Conservation (phyloP, 1,140 invertebrate genomes). For the Campoletis sonorensis region DNA sequence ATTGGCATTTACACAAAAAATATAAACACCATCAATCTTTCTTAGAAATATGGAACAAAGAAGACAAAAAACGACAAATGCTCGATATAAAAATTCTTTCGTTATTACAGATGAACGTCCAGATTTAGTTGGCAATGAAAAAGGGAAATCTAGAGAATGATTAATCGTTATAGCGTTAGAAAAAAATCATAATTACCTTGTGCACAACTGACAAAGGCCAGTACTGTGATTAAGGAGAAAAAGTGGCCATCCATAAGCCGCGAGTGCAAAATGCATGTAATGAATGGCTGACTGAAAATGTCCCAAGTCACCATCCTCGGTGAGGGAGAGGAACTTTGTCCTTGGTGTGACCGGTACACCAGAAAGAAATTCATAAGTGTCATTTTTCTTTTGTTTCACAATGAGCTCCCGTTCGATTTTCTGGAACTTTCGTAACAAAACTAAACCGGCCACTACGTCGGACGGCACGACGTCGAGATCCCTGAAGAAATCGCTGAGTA, state of each 20-base stretch:
- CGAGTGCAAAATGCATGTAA: conserved; percentile 92
- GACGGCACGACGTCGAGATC: conserved; percentile 95
- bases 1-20: too few relatives aligned
- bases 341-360: conserved; percentile 90
- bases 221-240: conserved; percentile 86
- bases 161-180: conserved; percentile 40
- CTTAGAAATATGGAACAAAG: too few relatives aligned
- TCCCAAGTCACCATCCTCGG: conserved; percentile 85
- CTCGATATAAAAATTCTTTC: too few relatives aligned
- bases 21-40: too few relatives aligned
- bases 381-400: conserved; percentile 88
- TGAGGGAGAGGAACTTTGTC: conserved; percentile 90
- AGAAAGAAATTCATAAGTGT: conserved; percentile 93
- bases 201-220: conserved; percentile 86
- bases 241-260: conserved; percentile 94
- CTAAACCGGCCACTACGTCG: conserved; percentile 91
- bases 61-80: too few relatives aligned
- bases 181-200: conserved; percentile 77
- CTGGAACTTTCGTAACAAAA: conserved; percentile 89
- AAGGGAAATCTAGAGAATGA: not conserved
- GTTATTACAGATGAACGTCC: too few relatives aligned
- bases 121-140: not conserved
- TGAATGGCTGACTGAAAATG: conserved; percentile 88
- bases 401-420: conserved; percentile 87
- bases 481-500: conserved; percentile 93